A percentile compares a stretch with the other conserved stretches of the same genome.
phyloP scores from a whole-genome alignment of 2,797 vertebrate species.

The Phrynocephalus guinanensis region DNA sequence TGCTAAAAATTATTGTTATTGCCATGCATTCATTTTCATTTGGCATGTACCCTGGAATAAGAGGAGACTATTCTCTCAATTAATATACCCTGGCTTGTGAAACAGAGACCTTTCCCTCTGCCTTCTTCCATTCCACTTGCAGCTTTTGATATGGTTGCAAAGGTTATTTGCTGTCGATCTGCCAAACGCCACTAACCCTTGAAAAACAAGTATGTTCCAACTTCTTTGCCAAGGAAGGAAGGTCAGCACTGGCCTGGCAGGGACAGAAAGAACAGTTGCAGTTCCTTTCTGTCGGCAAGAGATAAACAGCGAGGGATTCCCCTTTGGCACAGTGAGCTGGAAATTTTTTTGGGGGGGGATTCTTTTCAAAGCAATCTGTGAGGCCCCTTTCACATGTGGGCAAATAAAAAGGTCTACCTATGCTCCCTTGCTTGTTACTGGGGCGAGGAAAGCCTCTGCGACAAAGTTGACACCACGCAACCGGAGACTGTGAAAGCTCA shows the following conservation, averaged over 20 bases:
- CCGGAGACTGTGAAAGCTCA: no score
- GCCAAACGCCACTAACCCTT: constrained; percentile 46
- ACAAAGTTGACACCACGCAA: no score
- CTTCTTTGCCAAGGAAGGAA: constrained; percentile 63
- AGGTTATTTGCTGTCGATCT: constrained; percentile 34
- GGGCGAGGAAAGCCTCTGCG: no score
- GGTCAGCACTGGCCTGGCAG: constrained; percentile 50
- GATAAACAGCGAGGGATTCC: constrained; percentile 65
- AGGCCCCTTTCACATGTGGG: constrained; percentile 5
- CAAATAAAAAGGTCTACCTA: no score
- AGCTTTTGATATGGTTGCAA: constrained; percentile 14
- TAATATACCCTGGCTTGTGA: constrained; percentile 5
- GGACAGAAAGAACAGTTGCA: constrained; percentile 49
- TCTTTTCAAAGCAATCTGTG: constrained; percentile 40
- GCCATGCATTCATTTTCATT: constrained; percentile 18
- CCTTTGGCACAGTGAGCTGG: constrained; percentile 62
- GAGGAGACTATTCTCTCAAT: constrained; percentile 6
- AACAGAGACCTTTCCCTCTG: background rate
- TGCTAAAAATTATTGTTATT: background rate
- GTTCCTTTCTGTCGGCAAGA: constrained; percentile 50
- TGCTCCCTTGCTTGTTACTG: no score
- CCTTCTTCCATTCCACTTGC: background rate
- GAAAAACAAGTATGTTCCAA: constrained; percentile 58
- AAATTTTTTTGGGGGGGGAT: constrained; percentile 53
- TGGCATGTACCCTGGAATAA: constrained; percentile 1